Evolutionary conservation across 2,113 vertebrate genomes (phyloP).

Genomic region (Hydrolagus affinis): DNA sequence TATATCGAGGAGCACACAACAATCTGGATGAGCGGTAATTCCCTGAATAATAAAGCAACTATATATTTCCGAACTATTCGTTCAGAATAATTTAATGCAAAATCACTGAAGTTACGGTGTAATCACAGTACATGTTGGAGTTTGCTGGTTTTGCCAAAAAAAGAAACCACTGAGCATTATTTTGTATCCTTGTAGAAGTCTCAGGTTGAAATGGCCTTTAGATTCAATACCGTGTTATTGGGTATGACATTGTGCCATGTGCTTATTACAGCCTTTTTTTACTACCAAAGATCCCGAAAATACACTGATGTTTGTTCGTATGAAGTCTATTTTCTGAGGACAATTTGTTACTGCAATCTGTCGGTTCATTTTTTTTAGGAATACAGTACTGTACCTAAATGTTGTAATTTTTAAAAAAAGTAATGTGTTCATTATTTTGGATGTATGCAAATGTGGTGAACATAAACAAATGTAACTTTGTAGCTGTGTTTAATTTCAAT

Average conservation of each 20-base stretch:
- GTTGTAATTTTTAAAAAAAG: not conserved
- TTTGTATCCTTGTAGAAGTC: not conserved
- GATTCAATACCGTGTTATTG: not conserved
- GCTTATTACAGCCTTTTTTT: not conserved
- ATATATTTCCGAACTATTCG: too few species aligned
- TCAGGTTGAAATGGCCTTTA: not conserved
- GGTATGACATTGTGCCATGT: not conserved
- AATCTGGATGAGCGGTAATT: not conserved
- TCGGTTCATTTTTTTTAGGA: not conserved
- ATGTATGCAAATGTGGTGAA: too few species aligned
- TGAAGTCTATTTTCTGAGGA: not conserved
- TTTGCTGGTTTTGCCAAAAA: not conserved
- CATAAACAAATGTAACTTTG: too few species aligned
- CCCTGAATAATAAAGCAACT: not conserved
- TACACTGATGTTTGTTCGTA: not conserved
- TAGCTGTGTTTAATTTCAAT: too few species aligned
- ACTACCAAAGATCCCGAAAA: conserved; percentile 4
- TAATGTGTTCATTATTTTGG: not conserved
- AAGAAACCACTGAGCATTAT: not conserved
- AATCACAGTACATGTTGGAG: not conserved
- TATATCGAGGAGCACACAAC: too few species aligned
- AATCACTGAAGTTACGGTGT: not conserved
- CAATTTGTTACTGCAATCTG: not conserved
- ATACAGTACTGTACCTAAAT: not conserved
- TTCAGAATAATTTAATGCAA: too few species aligned